Conservation (phyloP, 1,140 invertebrate genomes). For the Drosophila kurseongensis region DNA sequence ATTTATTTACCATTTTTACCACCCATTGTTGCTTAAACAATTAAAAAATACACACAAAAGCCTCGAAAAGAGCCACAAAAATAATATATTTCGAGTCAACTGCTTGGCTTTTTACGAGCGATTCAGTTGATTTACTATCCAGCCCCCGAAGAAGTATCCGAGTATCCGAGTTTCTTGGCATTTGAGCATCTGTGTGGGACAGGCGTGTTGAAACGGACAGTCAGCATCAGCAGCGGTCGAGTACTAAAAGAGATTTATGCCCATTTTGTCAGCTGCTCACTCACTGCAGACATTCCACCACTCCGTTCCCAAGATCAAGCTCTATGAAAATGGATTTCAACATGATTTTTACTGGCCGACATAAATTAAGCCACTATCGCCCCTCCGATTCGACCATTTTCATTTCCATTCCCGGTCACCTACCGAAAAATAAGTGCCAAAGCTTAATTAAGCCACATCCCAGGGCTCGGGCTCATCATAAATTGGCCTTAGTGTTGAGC, state of each 20-base stretch:
- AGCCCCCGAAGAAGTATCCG: constrained; percentile 60
- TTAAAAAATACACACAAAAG: constrained; percentile 63
- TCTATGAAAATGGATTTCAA: constrained; percentile 64
- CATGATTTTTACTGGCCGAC: constrained; percentile 63
- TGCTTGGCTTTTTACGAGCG: constrained; percentile 74
- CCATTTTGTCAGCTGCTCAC: constrained; percentile 72
- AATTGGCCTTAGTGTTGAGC: constrained; percentile 71
- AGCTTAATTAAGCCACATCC: constrained; percentile 76
- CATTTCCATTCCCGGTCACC: constrained; percentile 19
- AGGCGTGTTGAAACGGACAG: constrained; percentile 80
- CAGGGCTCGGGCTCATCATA: constrained; percentile 60
- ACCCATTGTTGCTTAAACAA: constrained; percentile 83
- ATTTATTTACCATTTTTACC: constrained; percentile 80
- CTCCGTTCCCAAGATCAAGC: constrained; percentile 50
- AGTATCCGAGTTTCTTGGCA: constrained; percentile 13
- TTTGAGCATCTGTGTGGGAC: constrained; percentile 52
- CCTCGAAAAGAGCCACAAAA: constrained; percentile 39
- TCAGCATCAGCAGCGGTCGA: constrained; percentile 68
- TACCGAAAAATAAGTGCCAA: constrained; percentile 68
- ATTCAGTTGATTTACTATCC: constrained; percentile 79
- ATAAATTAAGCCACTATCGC: constrained; percentile 60
- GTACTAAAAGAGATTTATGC: constrained; percentile 80
- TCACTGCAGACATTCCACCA: constrained; percentile 45
- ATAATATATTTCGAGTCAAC: constrained; percentile 62
- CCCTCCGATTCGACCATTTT: constrained; percentile 5